Percentiles rank a stretch among this genome's conserved stretches.
Evolutionary conservation across 2,797 vertebrate species (phyloP).

Genomic region (Hemibagrus guttatus): DNA sequence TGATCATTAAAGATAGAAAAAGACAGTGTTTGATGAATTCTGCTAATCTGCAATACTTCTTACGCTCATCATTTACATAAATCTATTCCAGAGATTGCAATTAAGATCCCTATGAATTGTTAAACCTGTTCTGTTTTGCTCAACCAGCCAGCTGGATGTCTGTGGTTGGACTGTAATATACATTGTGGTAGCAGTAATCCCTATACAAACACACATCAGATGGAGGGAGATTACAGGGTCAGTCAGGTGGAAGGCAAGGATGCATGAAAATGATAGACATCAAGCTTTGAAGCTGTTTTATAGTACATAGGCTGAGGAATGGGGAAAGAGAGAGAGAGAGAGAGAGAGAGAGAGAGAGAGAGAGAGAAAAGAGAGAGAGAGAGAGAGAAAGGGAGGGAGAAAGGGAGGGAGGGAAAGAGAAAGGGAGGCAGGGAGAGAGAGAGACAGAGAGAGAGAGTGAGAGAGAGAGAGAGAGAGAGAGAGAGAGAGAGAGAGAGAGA

Average conservation of each 20-base stretch:
- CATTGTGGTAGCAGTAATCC: slow-evolving; percentile 32
- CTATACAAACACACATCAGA: slow-evolving; percentile 43
- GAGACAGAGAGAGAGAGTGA: neutral
- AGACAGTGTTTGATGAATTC: neutral
- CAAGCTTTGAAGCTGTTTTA: slow-evolving; percentile 26
- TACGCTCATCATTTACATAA: neutral
- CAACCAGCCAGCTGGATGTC: neutral
- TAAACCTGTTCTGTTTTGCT: slow-evolving; percentile 17
- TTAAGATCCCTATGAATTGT: slow-evolving; percentile 6
- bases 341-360: neutral
- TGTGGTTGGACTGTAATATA: slow-evolving; percentile 13
- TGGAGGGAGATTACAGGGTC: slow-evolving; percentile 30
- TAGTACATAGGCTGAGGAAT: neutral
- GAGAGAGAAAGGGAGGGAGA: no score
- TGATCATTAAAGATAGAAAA: neutral
- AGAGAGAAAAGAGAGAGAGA: neutral
- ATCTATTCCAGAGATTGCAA: slow-evolving; percentile 12
- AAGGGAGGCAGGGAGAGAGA: neutral
- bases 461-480: neutral
- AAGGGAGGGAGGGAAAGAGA: no score
- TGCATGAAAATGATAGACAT: slow-evolving; percentile 15
- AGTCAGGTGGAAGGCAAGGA: slow-evolving; percentile 1
- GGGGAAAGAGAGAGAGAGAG: neutral
- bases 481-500: slow-evolving; percentile 2
- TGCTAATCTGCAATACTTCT: neutral